These are phyloP conservation scores for Drosophila nikananu DNA, from an alignment of 1,140 invertebrate genomes.

Conservation along the genomic window DNA sequence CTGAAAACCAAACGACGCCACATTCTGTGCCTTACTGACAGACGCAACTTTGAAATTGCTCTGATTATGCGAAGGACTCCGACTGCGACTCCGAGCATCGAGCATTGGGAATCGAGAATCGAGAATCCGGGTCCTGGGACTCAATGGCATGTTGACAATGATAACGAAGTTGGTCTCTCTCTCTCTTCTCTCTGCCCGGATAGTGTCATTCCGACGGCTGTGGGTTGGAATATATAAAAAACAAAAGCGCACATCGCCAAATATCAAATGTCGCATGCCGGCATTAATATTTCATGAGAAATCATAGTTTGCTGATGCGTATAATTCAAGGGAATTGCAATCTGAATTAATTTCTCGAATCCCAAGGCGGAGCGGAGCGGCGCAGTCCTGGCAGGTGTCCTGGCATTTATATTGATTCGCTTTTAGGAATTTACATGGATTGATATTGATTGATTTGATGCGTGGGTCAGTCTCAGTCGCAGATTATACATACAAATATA, in stretches of 20 bases:
- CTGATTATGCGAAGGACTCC: slow-evolving; percentile 67
- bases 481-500: no score
- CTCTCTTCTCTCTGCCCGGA: not conserved
- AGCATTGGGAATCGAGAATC: slow-evolving; percentile 2
- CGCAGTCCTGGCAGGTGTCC: slow-evolving; percentile 17
- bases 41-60: slow-evolving; percentile 80
- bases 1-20: slow-evolving; percentile 42
- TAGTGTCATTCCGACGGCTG: not conserved
- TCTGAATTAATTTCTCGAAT: slow-evolving; percentile 79
- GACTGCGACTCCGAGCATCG: not conserved
- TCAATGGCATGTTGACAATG: slow-evolving; percentile 83
- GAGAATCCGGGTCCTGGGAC: slow-evolving; percentile 16
- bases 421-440: slow-evolving; percentile 48
- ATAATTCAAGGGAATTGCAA: slow-evolving; percentile 84
- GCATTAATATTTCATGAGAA: slow-evolving; percentile 83
- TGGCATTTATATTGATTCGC: slow-evolving; percentile 48
- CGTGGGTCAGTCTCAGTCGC: slow-evolving; percentile 20
- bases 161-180: slow-evolving; percentile 75
- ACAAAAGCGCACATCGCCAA: slow-evolving; percentile 61
- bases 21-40: slow-evolving; percentile 80
- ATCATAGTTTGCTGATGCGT: slow-evolving; percentile 83
- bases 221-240: slow-evolving; percentile 6
- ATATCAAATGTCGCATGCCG: slow-evolving; percentile 81
- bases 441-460: slow-evolving; percentile 53
- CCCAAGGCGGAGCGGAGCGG: slow-evolving; percentile 21